A percentile compares a stretch with the other conserved stretches of the same genome.
Conservation (phyloP, 2,888 invertebrate species). For the Leptinotarsa peninsularis region DNA sequence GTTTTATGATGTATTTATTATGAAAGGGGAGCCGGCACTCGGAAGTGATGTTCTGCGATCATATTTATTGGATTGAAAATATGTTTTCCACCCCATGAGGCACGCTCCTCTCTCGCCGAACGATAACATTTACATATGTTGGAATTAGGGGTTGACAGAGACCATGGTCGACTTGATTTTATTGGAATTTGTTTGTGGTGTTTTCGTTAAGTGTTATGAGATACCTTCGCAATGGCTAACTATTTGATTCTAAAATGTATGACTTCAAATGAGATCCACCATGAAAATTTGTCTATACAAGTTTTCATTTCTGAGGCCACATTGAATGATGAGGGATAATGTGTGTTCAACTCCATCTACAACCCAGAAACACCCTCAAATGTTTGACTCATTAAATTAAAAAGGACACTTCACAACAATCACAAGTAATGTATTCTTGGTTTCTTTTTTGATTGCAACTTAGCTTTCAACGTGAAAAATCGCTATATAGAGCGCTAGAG, state of each 20-base stretch:
- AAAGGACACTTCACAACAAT: too few species aligned
- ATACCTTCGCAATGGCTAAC: background rate
- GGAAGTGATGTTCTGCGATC: conserved; percentile 48
- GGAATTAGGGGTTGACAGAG: conserved; percentile 32
- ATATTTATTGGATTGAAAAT: conserved; percentile 50
- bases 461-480: too few species aligned
- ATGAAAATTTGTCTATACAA: too few species aligned
- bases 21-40: conserved; percentile 48
- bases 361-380: too few species aligned
- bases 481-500: too few species aligned
- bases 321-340: too few species aligned
- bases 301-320: too few species aligned
- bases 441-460: too few species aligned
- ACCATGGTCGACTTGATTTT: conserved; percentile 5
- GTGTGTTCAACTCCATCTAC: too few species aligned
- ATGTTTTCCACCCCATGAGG: conserved; percentile 45
- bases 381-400: too few species aligned
- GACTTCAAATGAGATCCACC: background rate
- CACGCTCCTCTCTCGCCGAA: conserved; percentile 31
- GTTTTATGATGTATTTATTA: conserved; percentile 53
- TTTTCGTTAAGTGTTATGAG: background rate
- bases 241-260: background rate
- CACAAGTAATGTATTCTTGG: too few species aligned
- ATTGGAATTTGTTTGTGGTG: conserved; percentile 11
- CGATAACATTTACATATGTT: conserved; percentile 47